A percentile compares a stretch with the other conserved stretches of the same genome.
Conservation (phyloP, 2,888 invertebrate genomes). For the Spodoptera picta region DNA sequence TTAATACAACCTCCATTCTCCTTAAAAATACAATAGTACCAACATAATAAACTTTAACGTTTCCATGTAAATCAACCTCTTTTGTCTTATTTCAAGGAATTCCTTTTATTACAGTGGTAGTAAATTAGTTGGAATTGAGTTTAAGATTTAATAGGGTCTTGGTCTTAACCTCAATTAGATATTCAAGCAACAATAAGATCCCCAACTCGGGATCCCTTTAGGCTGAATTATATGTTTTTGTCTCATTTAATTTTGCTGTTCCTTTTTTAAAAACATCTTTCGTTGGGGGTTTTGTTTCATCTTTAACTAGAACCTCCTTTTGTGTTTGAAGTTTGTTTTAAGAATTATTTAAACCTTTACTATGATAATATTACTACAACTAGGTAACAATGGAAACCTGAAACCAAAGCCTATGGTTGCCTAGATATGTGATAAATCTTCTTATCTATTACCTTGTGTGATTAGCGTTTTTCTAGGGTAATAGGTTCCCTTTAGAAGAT, state of each 20-base stretch:
- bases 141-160: slow-evolving; percentile 4
- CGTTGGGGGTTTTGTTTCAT: no score
- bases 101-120: neutral
- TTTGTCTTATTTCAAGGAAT: neutral
- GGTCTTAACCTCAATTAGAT: slow-evolving; percentile 26
- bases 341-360: no score
- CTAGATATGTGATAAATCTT: no score
- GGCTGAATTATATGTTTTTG: slow-evolving; percentile 12
- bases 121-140: slow-evolving; percentile 18
- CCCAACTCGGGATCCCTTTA: slow-evolving; percentile 4
- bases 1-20: no score
- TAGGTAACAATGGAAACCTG: no score
- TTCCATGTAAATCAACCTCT: neutral
- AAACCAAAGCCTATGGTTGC: no score
- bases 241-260: slow-evolving; percentile 19
- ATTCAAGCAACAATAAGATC: slow-evolving; percentile 14
- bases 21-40: slow-evolving; percentile 1
- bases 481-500: no score
- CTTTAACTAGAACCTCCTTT: no score
- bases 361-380: no score
- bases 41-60: neutral
- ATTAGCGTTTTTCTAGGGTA: no score
- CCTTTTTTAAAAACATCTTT: neutral
- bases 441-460: no score
- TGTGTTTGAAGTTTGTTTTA: no score